Evolutionary conservation across 2,797 vertebrate species (phyloP).

Genomic region (Tolypeutes matacus): DNA sequence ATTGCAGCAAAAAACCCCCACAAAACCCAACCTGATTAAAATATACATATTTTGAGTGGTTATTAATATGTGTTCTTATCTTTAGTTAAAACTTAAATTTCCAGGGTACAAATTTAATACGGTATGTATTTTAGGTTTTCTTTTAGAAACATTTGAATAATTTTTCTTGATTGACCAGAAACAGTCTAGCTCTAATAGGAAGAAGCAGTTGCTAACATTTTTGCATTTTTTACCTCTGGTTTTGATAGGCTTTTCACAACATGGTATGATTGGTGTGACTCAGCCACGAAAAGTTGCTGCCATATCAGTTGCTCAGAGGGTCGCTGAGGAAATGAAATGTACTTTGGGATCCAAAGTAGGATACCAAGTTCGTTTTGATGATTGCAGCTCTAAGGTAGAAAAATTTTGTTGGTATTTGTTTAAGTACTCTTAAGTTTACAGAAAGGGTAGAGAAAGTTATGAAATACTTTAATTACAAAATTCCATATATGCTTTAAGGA

Average conservation of each 20-base stretch:
- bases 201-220: constrained; percentile 38
- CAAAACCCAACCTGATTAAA: background rate
- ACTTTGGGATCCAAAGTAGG: constrained; percentile 92
- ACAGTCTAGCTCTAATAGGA: constrained; percentile 38
- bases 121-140: background rate
- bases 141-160: constrained; percentile 32
- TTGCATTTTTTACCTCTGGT: constrained; percentile 61
- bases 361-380: constrained; percentile 98
- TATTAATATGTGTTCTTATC: constrained; percentile 7
- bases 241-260: constrained; percentile 90
- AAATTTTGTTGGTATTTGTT: constrained; percentile 40
- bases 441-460: constrained; percentile 16
- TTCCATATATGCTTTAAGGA: constrained; percentile 34
- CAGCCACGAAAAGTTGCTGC: constrained; percentile 97
- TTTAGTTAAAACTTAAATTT: constrained; percentile 62
- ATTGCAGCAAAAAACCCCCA: background rate
- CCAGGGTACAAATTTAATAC: background rate
- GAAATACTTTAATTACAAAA: constrained; percentile 19
- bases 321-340: constrained; percentile 95
- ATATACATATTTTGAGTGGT: constrained; percentile 2
- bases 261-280: constrained; percentile 94
- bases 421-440: constrained; percentile 18
- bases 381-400: constrained; percentile 94
- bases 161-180: constrained; percentile 53
- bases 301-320: constrained; percentile 96